Evolutionary conservation across 2,888 invertebrate species (phyloP).

Genomic region (Philereme vetulata): DNA sequence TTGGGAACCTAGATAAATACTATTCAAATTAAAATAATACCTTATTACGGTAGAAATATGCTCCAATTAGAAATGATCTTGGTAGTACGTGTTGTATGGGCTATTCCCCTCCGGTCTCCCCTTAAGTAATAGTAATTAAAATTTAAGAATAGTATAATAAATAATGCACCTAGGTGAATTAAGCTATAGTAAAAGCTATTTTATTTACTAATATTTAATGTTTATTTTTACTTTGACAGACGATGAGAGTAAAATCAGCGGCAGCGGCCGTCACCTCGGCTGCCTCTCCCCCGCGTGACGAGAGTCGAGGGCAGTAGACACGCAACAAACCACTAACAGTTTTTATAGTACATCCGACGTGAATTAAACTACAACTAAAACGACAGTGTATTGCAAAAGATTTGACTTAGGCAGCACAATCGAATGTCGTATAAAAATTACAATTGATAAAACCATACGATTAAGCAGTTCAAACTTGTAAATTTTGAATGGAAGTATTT

Average conservation of each 20-base stretch:
- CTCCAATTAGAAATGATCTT: too few relatives aligned
- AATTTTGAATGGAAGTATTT: slow-evolving; percentile 7
- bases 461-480: not conserved
- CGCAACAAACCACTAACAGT: slow-evolving; percentile 18
- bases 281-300: slow-evolving; percentile 86
- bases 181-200: not conserved
- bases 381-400: slow-evolving; percentile 12
- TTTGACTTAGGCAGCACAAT: not conserved
- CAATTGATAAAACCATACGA: not conserved
- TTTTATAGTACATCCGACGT: slow-evolving; percentile 7
- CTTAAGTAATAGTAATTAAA: too few relatives aligned
- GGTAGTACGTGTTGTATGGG: too few relatives aligned
- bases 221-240: slow-evolving; percentile 54
- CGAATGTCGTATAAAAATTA: not conserved
- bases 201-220: slow-evolving; percentile 11
- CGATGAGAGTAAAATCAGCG: slow-evolving; percentile 85
- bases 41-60: too few relatives aligned
- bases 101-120: too few relatives aligned
- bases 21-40: too few relatives aligned
- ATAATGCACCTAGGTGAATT: too few relatives aligned
- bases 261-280: slow-evolving; percentile 85
- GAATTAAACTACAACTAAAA: not conserved
- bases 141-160: too few relatives aligned
- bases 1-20: too few relatives aligned
- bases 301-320: slow-evolving; percentile 66